Base-by-base conservation (phyloP, 2,888 invertebrate species). In the Scelioninae gen. 1 region DNA sequence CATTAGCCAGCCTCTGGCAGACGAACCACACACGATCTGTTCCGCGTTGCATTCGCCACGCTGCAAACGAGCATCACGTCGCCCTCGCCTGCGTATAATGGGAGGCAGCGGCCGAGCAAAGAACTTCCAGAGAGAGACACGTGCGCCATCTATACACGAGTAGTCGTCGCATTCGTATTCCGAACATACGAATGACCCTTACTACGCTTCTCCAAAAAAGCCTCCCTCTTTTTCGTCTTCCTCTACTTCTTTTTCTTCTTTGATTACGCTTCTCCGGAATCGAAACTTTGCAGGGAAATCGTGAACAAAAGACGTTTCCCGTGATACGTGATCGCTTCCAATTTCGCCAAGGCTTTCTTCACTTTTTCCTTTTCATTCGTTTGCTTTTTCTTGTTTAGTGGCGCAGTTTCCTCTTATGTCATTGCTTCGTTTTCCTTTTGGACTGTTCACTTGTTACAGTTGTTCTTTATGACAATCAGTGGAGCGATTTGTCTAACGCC, bases 21-120 rank as follows among this genome's bases (percentile, higher is more conserved):
- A 15, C 60, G 58, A 63, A 72, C 71, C 82, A 82, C 77, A 65
- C 82, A 77, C 83, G 72, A 66, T 81, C 60, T 69, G 79, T 82
- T 84, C 62, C 80, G 80, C 58, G 75, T 77, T 80, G 72, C 80
- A 76, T 56, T 76, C 68, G 81, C 74, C 55, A 63, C 80, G 45
- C 71, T 82, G 75, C 68, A 75, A 82, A 82, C 80, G 82, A 84
- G 82, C 84, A 82, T 76, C 84, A 66, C 69, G 72, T 76, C 74
- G 62, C 74, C 74, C 66, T 72, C 74, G 65, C 79, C 79, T 32
- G 79, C 74, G 56, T 66, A 60, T 55, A 75, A 78, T 79, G 65
- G 74, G 68, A 71, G 74, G 34, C 49, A 38, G 78, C 60, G 49
- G 72, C 47, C 29, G 62, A 16, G 71, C 80, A 81, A 34, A 79